Evolutionary conservation across 2,888 invertebrate species (phyloP).

Genomic region (Mesorhabditis sp.): DNA sequence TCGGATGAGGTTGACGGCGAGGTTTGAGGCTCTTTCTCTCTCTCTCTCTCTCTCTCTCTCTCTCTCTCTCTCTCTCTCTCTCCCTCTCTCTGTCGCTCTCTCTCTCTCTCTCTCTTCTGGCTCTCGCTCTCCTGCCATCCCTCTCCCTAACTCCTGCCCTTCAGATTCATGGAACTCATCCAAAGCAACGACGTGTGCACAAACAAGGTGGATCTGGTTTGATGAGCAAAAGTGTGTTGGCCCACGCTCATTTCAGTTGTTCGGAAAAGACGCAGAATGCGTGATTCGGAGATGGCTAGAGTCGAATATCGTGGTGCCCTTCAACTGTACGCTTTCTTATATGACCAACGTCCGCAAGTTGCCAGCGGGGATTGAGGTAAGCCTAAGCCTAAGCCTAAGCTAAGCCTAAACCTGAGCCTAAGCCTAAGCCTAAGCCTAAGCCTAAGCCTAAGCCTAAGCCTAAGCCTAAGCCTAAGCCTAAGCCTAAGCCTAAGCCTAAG

Average conservation of each 20-base stretch:
- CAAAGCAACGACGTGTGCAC: slow-evolving; percentile 36
- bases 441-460: too few relatives aligned
- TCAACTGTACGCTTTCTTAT: slow-evolving; percentile 51
- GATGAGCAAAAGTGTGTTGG: neutral
- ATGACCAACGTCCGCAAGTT: slow-evolving; percentile 25
- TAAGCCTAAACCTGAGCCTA: too few relatives aligned
- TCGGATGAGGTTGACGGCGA: slow-evolving; percentile 37
- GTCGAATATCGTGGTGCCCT: slow-evolving; percentile 46
- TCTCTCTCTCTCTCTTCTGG: too few relatives aligned
- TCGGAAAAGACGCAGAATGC: slow-evolving; percentile 45
- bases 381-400: too few relatives aligned
- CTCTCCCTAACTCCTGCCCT: too few relatives aligned
- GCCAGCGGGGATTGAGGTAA: slow-evolving; percentile 25
- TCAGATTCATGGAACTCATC: slow-evolving; percentile 32
- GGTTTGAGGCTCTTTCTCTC: neutral
- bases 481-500: too few relatives aligned
- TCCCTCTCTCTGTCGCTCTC: too few relatives aligned
- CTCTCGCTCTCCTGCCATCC: too few relatives aligned
- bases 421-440: too few relatives aligned
- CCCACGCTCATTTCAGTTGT: slow-evolving; percentile 22
- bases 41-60: neutral
- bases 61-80: neutral
- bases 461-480: too few relatives aligned
- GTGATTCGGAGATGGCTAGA: slow-evolving; percentile 50
- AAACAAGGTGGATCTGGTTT: slow-evolving; percentile 20